Base-by-base conservation (phyloP, 2,797 vertebrate species). In the Pseudochaenichthys georgianus region DNA sequence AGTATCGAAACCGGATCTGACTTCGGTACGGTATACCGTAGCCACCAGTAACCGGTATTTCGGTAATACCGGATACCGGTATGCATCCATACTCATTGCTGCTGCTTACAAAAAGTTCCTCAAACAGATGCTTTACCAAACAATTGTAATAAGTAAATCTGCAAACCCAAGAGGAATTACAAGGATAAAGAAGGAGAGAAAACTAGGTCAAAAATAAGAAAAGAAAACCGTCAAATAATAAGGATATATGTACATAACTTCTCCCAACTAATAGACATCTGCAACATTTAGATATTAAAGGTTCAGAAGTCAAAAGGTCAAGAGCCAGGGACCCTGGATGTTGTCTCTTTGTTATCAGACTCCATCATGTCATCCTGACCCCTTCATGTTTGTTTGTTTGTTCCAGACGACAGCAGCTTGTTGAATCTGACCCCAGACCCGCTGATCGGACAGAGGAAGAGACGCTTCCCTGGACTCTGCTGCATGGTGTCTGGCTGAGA, bases 381-480 rank as follows among this genome's bases (percentile, higher is more conserved):
- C 55, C 55, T 11, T 19, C 55, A 58, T 17, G 47, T 70, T 51
- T 70, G n/a, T 70, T 51, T 70, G n/a, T 67, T 69, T 73, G 75
- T 73, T 82, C 45, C 93, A 99, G 98, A 99, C 92, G 97, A 99
- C 93, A 99, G 98, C 96, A 99, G 98, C 93, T 95, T 99, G 92
- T 95, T 99, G 88, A 99, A 99, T 87, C 94, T 99, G 93, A 97
- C 97, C 85, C 96, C 97, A 0, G 96, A 96, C 58, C 98, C 97
- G 5, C 92, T 96, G 85, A 92, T 96, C 85, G 94, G 96, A 87
- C 97, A 97, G 95, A 96, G 96, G 93, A 99, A 99, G 96, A 94
- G 97, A 89, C 96, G 97, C 70, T 98, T 99, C 93, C 97, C 98
- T 61, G 97, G 98, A 88, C 95, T 99, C 70, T 99, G 98, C 93